Evolutionary conservation across 2,888 invertebrate species (phyloP).

Genomic region (Ommatoiulus sabulosus): DNA sequence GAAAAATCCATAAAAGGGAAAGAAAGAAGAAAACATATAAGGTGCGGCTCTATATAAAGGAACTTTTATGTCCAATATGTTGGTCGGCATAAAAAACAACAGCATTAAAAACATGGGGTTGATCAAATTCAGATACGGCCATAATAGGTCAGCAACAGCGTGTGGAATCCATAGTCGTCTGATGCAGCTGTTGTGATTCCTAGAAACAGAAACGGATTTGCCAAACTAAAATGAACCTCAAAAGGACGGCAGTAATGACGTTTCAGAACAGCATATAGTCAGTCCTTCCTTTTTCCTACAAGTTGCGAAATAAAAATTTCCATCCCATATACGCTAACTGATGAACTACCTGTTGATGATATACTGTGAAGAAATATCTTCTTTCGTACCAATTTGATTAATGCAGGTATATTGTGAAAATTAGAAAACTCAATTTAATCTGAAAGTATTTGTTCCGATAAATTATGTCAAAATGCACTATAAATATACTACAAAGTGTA

Average conservation of each 20-base stretch:
- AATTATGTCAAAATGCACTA: too few relatives aligned
- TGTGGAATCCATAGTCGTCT: background rate
- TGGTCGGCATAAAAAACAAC: background rate
- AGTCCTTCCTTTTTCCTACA: too few relatives aligned
- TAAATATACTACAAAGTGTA: too few relatives aligned
- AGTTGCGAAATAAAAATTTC: too few relatives aligned
- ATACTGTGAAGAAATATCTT: too few relatives aligned
- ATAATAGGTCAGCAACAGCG: constrained; percentile 8
- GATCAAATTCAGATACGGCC: constrained; percentile 7
- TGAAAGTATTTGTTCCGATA: too few relatives aligned
- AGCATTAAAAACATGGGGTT: constrained; percentile 21
- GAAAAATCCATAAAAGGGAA: constrained; percentile 11
- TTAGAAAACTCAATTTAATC: too few relatives aligned
- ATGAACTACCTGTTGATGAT: background rate
- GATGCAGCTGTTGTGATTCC: background rate
- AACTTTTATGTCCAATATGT: constrained; percentile 14
- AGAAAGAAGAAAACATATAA: background rate
- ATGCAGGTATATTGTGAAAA: too few relatives aligned
- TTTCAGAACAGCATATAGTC: too few relatives aligned
- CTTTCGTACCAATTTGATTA: too few relatives aligned
- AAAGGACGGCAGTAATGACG: background rate
- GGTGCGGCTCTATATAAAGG: background rate
- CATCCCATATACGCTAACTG: background rate
- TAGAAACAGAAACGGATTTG: background rate
- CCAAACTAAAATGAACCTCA: background rate